Evolutionary conservation across 2,888 invertebrate species (phyloP), one percentile per base, ranked within the genome.

Genomic region (Caenorhabditis parvicauda): DNA sequence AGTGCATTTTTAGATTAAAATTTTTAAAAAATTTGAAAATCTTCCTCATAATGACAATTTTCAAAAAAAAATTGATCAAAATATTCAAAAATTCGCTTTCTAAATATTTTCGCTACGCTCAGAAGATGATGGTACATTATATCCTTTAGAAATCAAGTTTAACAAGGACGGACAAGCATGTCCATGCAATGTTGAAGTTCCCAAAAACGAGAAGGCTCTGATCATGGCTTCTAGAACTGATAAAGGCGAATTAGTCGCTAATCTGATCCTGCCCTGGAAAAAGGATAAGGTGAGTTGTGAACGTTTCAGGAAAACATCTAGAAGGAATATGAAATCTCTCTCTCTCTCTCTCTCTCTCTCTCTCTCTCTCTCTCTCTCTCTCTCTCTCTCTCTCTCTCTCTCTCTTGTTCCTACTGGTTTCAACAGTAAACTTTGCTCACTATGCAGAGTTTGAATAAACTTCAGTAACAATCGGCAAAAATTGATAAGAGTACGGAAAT

Each of bases 181-280:
- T 59, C 66, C 74, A 1, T 70, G 67, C 38, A 55, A 61, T 24
- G 49, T 55, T 24, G 14, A 28, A 5, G 50, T 53, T 14, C 25
- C 39, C 5, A 52, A 56, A 51, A 59, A 64, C 25, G 59, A 59
- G 42, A 56, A 59, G 41, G 37, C 62, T 29, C 54, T 76, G 35
- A 58, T 75, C 41, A 75, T 76, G 76, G 77, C 75, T 43, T 64
- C 59, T 43, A 54, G 64, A n/a, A 56, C 61, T 21, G 24, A 52
- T 5, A 58, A 70, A 43, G 72, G 72, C 6, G 54, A 66, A 32
- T 63, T 72, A 24, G 58, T 65, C 17, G 75, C 78, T 9, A 73
- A 68, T 60, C 58, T 80, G 24, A 58, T 80, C 7, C 48, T 80
- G 14, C 80, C 79, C 2, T 80, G 80, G 80, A 57, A 73, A 76